Base-by-base conservation (phyloP, 2,113 vertebrate genomes). In the human (Homo sapiens) region DNA sequence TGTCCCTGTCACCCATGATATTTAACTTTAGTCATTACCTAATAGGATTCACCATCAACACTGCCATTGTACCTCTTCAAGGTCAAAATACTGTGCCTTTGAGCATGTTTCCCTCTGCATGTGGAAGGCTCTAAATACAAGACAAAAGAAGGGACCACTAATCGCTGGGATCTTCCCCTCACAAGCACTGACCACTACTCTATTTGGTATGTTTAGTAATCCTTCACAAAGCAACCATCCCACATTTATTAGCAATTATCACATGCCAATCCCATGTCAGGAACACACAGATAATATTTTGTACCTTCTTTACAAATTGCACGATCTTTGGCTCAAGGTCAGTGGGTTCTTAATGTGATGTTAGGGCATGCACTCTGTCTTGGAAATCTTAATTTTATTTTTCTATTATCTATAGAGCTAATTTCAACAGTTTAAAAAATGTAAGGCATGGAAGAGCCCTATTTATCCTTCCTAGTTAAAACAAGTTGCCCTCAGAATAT, bases 111-210 rank as follows among this genome's bases (percentile, higher is more conserved):
- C 22, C 75, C n/a, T 95, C 59, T 92, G 22, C 5, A 76, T 25
- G 30, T 87, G n/a, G 32, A 95, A 92, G 30, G 66, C 32, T 95
- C n/a, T 90, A 83, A 94, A 92, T 5, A 76, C 20, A 94, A 75
- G 45, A 80, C 76, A 90, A 38, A 80, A 61, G 52, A 70, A 93
- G 38, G 38, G 78, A 64, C 6, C 45, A 66, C 55, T 45, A 30
- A 66, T 52, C 22, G 23, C 55, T 40, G 45, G 84, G 43, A 70
- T 86, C 40, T 66, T 73, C n/a, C 50, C 59, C 16, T 55, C 68
- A 52, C 16, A 50, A 43, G 61, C 4, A 5, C 43, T 55, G 48
- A 91, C 40, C 81, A 25, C 12, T 66, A 35, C 27, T 76, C 22
- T 84, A 78, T 43, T 59, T 90, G 45, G 35, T 78, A 79, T 48